These are phyloP conservation scores for Molorchus minor DNA, from an alignment of 2,888 invertebrate genomes.

Conservation along the genomic window DNA sequence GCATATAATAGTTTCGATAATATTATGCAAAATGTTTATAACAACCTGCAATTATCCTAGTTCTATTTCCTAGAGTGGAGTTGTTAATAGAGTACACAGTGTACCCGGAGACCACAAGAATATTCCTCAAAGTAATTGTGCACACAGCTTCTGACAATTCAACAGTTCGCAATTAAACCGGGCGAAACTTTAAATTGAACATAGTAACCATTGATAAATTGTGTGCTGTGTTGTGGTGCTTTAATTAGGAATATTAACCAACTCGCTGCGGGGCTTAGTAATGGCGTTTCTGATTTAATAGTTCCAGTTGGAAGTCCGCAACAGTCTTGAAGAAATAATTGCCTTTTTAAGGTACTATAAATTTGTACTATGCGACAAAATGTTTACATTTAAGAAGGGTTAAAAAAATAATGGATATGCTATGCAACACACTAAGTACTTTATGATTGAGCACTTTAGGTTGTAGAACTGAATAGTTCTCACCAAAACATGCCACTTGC, in stretches of 20 bases:
- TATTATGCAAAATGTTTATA: too few species aligned
- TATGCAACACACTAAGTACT: too few species aligned
- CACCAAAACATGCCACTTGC: too few species aligned
- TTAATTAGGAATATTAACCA: constrained; percentile 13
- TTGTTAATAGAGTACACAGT: background rate
- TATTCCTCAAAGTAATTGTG: too few species aligned
- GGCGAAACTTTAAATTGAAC: constrained; percentile 5
- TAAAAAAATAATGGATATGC: too few species aligned
- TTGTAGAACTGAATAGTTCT: too few species aligned
- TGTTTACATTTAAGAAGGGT: too few species aligned
- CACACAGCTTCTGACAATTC: background rate
- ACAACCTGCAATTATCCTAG: constrained; percentile 5
- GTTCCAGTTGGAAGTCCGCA: constrained; percentile 43
- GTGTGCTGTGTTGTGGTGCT: constrained; percentile 20
- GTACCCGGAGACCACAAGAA: too few species aligned
- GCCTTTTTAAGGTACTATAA: constrained; percentile 58
- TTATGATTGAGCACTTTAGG: too few species aligned
- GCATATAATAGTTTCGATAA: too few species aligned
- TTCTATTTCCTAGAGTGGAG: background rate
- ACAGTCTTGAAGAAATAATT: constrained; percentile 48
- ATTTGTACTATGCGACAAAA: too few species aligned
- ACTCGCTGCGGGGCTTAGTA: background rate
- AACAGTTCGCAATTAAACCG: background rate
- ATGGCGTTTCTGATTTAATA: constrained; percentile 49
- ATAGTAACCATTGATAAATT: constrained; percentile 20